Percentiles rank a stretch among this genome's conserved stretches.
Conservation (phyloP, 2,888 invertebrate species). For the Mythimna loreyi region DNA sequence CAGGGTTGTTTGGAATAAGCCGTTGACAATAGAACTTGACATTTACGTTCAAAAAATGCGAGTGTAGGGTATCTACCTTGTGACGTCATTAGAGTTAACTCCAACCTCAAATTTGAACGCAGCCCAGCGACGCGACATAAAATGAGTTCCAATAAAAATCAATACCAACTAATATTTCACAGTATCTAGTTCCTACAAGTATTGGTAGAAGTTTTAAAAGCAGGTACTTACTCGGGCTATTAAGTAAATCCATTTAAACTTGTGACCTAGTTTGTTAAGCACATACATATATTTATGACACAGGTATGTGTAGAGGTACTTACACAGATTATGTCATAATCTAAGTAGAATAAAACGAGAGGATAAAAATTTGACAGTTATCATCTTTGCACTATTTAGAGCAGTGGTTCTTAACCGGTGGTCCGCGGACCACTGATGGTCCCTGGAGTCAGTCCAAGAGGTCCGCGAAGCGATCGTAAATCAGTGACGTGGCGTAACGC, state of each 20-base stretch:
- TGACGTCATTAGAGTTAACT: too few relatives aligned
- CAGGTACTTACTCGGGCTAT: constrained; percentile 53
- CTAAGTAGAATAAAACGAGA: background rate
- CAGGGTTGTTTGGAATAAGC: too few relatives aligned
- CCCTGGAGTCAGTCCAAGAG: too few relatives aligned
- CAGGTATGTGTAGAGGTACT: background rate
- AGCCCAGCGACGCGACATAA: too few relatives aligned
- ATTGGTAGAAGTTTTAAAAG: constrained; percentile 58
- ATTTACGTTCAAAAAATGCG: too few relatives aligned
- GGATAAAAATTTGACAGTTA: background rate
- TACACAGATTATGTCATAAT: constrained; percentile 16
- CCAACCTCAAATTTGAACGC: too few relatives aligned
- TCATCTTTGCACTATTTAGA: background rate
- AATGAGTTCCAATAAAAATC: constrained; percentile 4
- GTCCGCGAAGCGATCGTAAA: too few relatives aligned
- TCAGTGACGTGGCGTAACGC: too few relatives aligned
- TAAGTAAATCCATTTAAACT: constrained; percentile 60
- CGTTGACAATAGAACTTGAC: too few relatives aligned
- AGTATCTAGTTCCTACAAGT: constrained; percentile 46
- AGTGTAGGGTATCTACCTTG: too few relatives aligned
- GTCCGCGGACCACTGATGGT: too few relatives aligned
- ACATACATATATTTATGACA: constrained; percentile 14
- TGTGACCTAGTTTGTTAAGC: constrained; percentile 48
- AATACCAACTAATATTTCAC: constrained; percentile 26
- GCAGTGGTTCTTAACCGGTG: too few relatives aligned